These are phyloP conservation scores for Leptosomus discolor DNA, from an alignment of 2,113 vertebrate genomes.

Conservation along the genomic window DNA sequence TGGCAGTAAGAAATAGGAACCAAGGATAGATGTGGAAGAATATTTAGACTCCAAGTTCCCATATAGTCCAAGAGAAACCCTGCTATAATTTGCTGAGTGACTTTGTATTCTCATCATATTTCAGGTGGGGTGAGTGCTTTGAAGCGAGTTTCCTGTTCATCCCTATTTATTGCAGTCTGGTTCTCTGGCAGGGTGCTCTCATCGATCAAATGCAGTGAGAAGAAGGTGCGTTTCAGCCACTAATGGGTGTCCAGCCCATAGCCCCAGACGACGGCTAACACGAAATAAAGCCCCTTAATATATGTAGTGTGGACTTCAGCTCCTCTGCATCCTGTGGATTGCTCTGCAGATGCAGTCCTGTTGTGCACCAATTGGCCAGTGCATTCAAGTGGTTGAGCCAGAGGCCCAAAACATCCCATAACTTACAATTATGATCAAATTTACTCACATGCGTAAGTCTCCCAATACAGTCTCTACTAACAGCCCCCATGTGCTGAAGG, in stretches of 20 bases:
- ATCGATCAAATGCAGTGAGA: background rate
- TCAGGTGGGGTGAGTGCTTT: background rate
- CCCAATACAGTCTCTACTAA: background rate
- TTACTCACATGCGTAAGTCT: background rate
- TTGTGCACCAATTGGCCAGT: background rate
- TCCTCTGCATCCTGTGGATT: background rate
- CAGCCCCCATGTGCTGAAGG: background rate
- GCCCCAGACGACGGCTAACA: background rate
- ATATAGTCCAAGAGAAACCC: background rate
- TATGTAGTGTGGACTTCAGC: background rate
- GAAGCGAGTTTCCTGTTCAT: background rate
- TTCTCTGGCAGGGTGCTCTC: background rate
- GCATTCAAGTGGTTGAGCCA: background rate
- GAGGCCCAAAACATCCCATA: background rate
- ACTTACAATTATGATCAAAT: rapidly evolving
- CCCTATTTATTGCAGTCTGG: background rate
- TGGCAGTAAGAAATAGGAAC: background rate
- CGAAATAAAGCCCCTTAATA: background rate
- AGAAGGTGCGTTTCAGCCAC: too few relatives aligned
- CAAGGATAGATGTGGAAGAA: background rate
- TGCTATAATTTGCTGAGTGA: background rate
- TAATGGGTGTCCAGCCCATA: background rate
- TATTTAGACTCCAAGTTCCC: background rate
- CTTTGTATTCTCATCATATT: background rate
- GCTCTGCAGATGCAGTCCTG: background rate